Evolutionary conservation across 2,113 vertebrate species (phyloP).

Genomic region (Ahaetulla prasina): DNA sequence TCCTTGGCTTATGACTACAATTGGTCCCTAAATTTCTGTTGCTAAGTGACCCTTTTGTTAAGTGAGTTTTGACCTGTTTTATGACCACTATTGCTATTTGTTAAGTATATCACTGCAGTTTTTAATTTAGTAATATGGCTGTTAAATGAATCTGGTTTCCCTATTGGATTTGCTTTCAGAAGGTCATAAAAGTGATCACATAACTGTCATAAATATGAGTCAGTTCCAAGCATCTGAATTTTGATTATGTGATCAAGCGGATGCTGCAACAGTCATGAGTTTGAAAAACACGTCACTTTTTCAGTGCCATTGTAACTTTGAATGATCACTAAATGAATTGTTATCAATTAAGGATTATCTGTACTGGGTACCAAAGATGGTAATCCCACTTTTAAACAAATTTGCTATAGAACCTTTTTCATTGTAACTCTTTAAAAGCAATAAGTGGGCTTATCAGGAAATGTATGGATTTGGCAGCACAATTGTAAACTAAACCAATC

Average conservation of each 20-base stretch:
- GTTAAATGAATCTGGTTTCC: not conserved
- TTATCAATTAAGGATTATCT: not conserved
- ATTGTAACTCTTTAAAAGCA: not conserved
- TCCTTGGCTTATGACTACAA: not conserved
- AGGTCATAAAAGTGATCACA: not conserved
- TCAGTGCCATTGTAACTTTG: not conserved
- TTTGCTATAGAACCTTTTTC: not conserved
- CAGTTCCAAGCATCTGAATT: not conserved
- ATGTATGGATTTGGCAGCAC: not conserved
- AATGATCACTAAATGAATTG: not conserved
- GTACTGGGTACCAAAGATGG: not conserved
- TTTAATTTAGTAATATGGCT: not conserved
- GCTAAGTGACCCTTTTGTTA: not conserved
- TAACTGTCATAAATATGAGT: not conserved
- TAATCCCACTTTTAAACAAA: not conserved
- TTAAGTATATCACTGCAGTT: not conserved
- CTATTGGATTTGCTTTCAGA: not conserved
- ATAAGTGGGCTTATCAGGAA: not conserved
- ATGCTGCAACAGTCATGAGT: not conserved
- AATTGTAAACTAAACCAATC: not conserved
- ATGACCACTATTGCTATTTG: not conserved
- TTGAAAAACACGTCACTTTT: not conserved
- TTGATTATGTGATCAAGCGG: not conserved
- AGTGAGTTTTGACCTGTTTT: not conserved
- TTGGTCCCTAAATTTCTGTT: not conserved